Percentiles rank a stretch among this genome's conserved stretches.
Conservation (phyloP, 2,888 invertebrate genomes). For the Drosophila austrosaltans region DNA sequence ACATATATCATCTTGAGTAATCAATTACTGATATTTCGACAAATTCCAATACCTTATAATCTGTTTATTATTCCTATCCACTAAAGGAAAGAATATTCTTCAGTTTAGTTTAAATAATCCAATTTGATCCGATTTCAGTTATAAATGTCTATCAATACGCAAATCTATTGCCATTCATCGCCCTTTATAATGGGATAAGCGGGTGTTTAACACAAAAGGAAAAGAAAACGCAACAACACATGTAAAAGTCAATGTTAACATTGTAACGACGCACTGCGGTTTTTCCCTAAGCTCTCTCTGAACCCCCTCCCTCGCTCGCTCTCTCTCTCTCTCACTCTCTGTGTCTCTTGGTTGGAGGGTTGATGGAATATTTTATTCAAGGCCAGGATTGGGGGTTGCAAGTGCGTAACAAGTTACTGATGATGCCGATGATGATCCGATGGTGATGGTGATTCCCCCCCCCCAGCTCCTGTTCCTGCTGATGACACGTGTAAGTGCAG, state of each 20-base stretch:
- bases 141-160: background rate
- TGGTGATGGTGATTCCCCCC: slow-evolving; percentile 9
- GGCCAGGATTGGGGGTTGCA: slow-evolving; percentile 8
- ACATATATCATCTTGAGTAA: too few species aligned
- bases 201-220: background rate
- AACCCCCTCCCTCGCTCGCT: background rate
- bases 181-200: slow-evolving; percentile 1
- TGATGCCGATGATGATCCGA: slow-evolving; percentile 17
- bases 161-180: background rate
- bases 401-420: slow-evolving; percentile 22
- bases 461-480: slow-evolving; percentile 7
- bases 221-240: slow-evolving; percentile 12
- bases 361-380: background rate
- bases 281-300: background rate
- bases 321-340: background rate
- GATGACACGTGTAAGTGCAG: slow-evolving; percentile 78
- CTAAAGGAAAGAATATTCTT: background rate
- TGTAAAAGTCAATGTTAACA: slow-evolving; percentile 24
- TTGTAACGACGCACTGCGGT: slow-evolving; percentile 9
- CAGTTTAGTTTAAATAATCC: background rate
- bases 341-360: background rate
- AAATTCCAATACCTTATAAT: too few species aligned
- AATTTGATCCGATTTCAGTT: background rate
- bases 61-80: too few species aligned
- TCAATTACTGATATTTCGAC: too few species aligned